Evolutionary conservation across 2,888 invertebrate genomes (phyloP).

Genomic region (Pachydiplax longipennis): DNA sequence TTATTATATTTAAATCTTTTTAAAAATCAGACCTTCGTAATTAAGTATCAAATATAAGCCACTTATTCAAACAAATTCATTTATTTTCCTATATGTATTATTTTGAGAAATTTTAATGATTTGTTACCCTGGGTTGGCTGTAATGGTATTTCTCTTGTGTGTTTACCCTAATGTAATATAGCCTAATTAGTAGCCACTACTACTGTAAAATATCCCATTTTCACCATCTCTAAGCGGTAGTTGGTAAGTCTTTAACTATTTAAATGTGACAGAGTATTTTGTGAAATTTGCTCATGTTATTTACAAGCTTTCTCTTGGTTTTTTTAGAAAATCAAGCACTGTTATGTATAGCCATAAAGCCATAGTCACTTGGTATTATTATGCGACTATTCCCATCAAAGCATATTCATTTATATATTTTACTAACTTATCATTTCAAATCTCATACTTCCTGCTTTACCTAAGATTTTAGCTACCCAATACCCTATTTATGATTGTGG

Average conservation of each 20-base stretch:
- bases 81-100: slow-evolving; percentile 32
- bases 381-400: slow-evolving; percentile 31
- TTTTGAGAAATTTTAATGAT: slow-evolving; percentile 36
- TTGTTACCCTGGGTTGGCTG: slow-evolving; percentile 25
- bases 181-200: slow-evolving; percentile 41
- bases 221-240: slow-evolving; percentile 43
- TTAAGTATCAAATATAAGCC: not conserved
- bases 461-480: not conserved
- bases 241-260: slow-evolving; percentile 42
- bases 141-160: slow-evolving; percentile 30
- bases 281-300: slow-evolving; percentile 44
- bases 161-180: slow-evolving; percentile 33
- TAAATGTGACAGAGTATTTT: slow-evolving; percentile 43
- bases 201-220: slow-evolving; percentile 39
- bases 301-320: slow-evolving; percentile 40
- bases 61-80: slow-evolving; percentile 3
- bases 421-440: slow-evolving; percentile 14
- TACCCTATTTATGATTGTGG: not conserved
- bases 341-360: slow-evolving; percentile 39
- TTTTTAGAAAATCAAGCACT: slow-evolving; percentile 41
- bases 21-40: not conserved
- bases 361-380: slow-evolving; percentile 32
- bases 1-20: slow-evolving; percentile 13
- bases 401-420: slow-evolving; percentile 11
- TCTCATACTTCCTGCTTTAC: not conserved